Evolutionary conservation across 2,888 invertebrate genomes (phyloP).

Genomic region (Cistogaster globosa): DNA sequence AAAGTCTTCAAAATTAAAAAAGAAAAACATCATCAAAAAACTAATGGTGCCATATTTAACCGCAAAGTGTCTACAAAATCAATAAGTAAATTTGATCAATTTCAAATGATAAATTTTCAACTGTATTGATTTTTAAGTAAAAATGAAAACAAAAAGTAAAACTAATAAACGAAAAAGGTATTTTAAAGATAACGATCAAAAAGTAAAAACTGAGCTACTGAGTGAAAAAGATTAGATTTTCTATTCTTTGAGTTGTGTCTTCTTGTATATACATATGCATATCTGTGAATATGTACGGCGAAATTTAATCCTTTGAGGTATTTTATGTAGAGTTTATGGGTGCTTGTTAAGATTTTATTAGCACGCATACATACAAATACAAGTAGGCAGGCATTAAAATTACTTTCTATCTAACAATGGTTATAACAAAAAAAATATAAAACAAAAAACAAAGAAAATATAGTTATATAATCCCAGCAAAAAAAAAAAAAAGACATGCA

Average conservation of each 20-base stretch:
- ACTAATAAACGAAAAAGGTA: background rate
- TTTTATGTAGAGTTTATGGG: background rate
- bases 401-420: no score
- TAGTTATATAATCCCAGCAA: no score
- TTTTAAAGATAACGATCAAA: conserved; percentile 38
- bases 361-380: background rate
- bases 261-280: background rate
- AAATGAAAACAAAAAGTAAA: background rate
- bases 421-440: no score
- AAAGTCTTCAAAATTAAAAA: background rate
- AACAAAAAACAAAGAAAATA: no score
- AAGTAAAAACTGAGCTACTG: background rate
- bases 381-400: background rate
- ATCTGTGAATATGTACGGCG: background rate
- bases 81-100: conserved; percentile 54
- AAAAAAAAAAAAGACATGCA: no score
- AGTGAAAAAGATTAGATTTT: background rate
- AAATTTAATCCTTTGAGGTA: background rate
- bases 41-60: conserved; percentile 53
- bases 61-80: conserved; percentile 65
- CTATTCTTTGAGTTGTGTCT: background rate
- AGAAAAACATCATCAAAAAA: conserved; percentile 31
- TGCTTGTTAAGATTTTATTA: background rate
- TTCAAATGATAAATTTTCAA: conserved; percentile 46
- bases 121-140: conserved; percentile 19